Evolutionary conservation across 2,113 vertebrate genomes (phyloP).

Genomic region (Aix galericulata): DNA sequence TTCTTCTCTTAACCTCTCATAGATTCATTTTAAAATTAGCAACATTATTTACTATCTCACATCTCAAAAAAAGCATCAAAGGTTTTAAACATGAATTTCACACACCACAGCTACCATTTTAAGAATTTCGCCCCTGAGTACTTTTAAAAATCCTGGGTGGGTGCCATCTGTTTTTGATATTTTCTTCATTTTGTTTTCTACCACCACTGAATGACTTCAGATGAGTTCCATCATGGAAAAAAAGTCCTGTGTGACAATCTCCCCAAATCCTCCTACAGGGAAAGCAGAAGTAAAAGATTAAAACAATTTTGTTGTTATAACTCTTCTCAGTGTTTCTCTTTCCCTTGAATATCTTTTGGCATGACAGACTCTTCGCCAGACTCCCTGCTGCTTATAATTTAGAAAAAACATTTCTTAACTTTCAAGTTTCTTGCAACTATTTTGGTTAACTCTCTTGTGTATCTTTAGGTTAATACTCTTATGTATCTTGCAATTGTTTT

Average conservation of each 20-base stretch:
- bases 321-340: not conserved
- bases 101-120: not conserved
- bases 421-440: not conserved
- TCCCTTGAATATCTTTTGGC: not conserved
- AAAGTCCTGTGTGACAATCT: not conserved
- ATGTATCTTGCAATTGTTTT: not conserved
- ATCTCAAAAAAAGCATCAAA: not conserved
- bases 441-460: not conserved
- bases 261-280: not conserved
- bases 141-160: not conserved
- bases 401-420: not conserved
- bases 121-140: not conserved
- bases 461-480: not conserved
- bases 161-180: not conserved
- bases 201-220: not conserved
- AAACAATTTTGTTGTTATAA: not conserved
- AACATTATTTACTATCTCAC: not conserved
- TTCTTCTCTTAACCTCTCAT: not conserved
- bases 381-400: not conserved
- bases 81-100: not conserved
- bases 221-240: not conserved
- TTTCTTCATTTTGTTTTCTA: not conserved
- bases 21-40: not conserved
- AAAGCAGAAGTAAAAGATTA: not conserved
- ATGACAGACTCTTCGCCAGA: not conserved